A percentile compares a stretch with the other conserved stretches of the same genome.
phyloP scores from a whole-genome alignment of 1,140 invertebrate genomes.

The Danaus plexippus region DNA sequence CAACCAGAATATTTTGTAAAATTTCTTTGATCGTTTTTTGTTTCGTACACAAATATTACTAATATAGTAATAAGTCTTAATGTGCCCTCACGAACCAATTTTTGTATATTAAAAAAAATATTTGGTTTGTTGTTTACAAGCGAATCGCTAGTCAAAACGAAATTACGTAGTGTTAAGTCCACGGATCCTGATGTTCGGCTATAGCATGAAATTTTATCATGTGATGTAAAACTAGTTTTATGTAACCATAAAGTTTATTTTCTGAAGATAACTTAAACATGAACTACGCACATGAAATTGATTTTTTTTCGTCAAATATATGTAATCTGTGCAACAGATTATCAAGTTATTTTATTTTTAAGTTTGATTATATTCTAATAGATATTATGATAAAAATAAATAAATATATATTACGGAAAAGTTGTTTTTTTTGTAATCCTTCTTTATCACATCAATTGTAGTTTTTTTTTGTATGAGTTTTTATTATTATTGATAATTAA shows the following conservation, averaged over 20 bases:
- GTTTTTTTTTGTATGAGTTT: too few species aligned
- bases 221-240: constrained; percentile 5
- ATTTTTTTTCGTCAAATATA: constrained; percentile 8
- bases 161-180: constrained; percentile 2
- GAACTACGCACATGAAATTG: constrained; percentile 9
- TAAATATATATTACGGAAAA: constrained; percentile 3
- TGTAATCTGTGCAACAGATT: constrained; percentile 20
- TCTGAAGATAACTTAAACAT: not conserved
- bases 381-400: constrained; percentile 17
- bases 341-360: constrained; percentile 12
- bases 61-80: too few species aligned
- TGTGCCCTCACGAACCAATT: not conserved
- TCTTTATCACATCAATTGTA: too few species aligned
- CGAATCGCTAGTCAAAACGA: constrained; percentile 27
- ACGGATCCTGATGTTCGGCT: not conserved
- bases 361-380: constrained; percentile 13
- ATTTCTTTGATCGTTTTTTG: too few species aligned
- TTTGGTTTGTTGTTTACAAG: constrained; percentile 7
- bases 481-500: too few species aligned
- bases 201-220: not conserved
- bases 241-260: constrained; percentile 4
- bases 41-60: too few species aligned
- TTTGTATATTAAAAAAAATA: constrained; percentile 1
- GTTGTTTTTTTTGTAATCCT: too few species aligned
- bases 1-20: too few species aligned